phyloP scores from a whole-genome alignment of 2,113 vertebrate species.

The Oncorhynchus kisutch region DNA sequence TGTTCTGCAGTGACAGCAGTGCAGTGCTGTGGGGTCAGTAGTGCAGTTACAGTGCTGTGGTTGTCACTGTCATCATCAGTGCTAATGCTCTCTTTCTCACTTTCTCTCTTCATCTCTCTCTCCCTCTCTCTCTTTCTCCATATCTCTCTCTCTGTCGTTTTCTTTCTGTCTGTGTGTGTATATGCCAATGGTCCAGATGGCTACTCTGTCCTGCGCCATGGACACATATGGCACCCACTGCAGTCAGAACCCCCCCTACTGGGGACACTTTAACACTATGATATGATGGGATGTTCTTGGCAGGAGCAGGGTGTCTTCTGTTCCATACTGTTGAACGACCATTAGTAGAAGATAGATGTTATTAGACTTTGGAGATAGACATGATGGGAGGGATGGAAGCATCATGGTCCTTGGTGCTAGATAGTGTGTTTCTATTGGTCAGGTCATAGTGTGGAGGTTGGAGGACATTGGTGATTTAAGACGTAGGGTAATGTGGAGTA shows the following conservation, averaged over 20 bases:
- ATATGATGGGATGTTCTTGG: background rate
- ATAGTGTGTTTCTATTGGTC: background rate
- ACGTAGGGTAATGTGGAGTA: no score
- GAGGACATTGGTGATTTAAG: background rate
- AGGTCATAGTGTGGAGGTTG: background rate
- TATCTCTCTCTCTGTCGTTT: no score
- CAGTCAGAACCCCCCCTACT: background rate
- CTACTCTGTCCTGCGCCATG: background rate
- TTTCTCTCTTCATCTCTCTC: background rate
- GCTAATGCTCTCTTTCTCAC: background rate
- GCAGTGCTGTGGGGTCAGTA: background rate
- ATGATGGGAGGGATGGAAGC: background rate
- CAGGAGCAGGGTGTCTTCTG: background rate
- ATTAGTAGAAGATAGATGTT: background rate
- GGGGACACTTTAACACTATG: background rate
- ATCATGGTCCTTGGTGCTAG: background rate
- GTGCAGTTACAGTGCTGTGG: background rate
- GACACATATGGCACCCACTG: background rate
- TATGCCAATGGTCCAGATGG: constrained; percentile 1
- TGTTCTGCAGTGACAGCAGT: background rate
- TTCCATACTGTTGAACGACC: background rate
- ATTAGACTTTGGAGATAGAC: background rate
- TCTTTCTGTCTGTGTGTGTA: background rate
- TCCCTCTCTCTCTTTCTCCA: background rate
- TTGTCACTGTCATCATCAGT: background rate